Base-by-base conservation (phyloP, 2,888 invertebrate genomes). In the Diachrysia chrysitis region DNA sequence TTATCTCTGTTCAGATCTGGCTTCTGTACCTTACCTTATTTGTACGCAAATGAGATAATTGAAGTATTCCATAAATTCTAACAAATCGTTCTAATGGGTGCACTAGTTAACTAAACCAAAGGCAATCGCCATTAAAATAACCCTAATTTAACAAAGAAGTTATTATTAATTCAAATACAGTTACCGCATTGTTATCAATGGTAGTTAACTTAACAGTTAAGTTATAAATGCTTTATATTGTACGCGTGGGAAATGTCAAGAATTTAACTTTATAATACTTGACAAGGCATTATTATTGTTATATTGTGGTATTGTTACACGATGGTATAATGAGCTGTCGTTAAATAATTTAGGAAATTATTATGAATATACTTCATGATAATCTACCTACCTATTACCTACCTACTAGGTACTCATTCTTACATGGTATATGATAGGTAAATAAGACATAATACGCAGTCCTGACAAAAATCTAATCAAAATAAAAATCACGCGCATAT, bases 171-270 rank as follows among this genome's bases (percentile, higher is more conserved):
- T 76, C 66, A 64, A 74, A 76, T 69, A 76, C 71, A 71, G 60
- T 71, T 70, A 66, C 67, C 54, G 64, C 32, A 69, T 69, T 79
- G 68, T 75, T 72, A 79, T 80, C 75, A 68, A 35, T 48, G 10
- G 55, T 59, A 68, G 66, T 78, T 74, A 71, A 37, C 35, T 69
- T 66, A 78, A 75, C 62, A 64, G 70, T 63, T 75, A 70, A 72
- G 60, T 74, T 75, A 79, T 70, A 78, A 77, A 76, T 66, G 77
- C 63, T 29, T 76, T 62, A 66, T 48, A 54, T 54, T 63, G 48
- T 65, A 62, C 51, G 66, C 80, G 79, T 81, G 80, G 77, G 80
- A 81, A 81, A 81, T 81, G 67, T 69, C 81, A 79, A 71, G 67
- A 71, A 75, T 75, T 70, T 63, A 58, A 75, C 64, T 70, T 65